Evolutionary conservation across 2,113 vertebrate species (phyloP).

Genomic region (Ictalurus punctatus): DNA sequence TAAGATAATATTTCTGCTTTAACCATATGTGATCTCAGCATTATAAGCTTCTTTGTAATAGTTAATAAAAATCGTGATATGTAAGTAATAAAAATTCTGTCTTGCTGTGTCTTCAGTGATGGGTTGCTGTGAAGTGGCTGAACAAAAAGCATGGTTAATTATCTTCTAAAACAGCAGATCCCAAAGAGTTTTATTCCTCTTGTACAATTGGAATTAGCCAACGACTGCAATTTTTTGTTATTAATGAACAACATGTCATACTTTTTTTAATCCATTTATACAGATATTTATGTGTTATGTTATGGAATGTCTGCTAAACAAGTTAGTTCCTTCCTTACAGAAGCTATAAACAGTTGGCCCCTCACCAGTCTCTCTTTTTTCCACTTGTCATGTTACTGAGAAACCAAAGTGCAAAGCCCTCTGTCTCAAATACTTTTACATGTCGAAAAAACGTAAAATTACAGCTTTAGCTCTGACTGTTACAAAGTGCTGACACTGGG

Average conservation of each 20-base stretch:
- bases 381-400: background rate
- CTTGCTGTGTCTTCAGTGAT: background rate
- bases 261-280: background rate
- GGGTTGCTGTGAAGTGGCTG: background rate
- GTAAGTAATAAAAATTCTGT: background rate
- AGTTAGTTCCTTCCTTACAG: background rate
- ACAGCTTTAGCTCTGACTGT: too few species aligned
- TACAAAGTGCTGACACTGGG: too few species aligned
- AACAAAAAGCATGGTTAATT: too few species aligned
- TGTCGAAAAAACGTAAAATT: too few species aligned
- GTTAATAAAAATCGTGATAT: background rate
- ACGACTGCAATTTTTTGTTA: background rate
- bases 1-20: too few species aligned
- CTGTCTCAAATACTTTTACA: background rate
- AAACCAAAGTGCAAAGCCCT: background rate
- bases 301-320: background rate
- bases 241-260: too few species aligned
- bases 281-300: background rate
- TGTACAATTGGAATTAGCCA: background rate
- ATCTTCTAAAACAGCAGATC: too few species aligned
- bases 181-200: too few species aligned
- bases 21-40: background rate
- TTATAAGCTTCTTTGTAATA: background rate
- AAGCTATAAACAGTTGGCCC: background rate
- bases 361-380: background rate